Evolutionary conservation across 2,113 vertebrate genomes (phyloP), one percentile per base, ranked within the genome.

Genomic region (Genyomyrus donnyi): DNA sequence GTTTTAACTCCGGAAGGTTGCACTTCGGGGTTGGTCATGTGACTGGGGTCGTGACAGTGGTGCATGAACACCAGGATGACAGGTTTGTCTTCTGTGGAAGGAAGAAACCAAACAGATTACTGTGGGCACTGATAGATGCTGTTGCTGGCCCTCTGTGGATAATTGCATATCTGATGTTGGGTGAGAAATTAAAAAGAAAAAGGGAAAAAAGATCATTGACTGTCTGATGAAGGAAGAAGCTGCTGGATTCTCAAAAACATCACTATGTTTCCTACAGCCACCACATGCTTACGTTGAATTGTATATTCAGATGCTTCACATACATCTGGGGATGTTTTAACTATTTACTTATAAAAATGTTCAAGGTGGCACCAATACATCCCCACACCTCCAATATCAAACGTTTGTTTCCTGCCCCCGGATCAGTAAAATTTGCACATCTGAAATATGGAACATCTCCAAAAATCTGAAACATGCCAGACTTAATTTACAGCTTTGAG

Each of bases 41-140:
- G 62, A 31, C n/a, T 74, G 24, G n/a, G 62, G 58, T 50, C 0
- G 46, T 5, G 45, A 49, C 24, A 17, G 62, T 88, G 88, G 62
- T 50, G 62, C 88, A 74, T 88, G 24, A 74, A 46, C 62, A 88
- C 88, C 88, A 88, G 88, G 48, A 50, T 74, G 88, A 19, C 58
- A 31, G 42, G 58, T 27, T 88, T 74, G 66, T 74, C 1, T 17
- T 1, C 88, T 88, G 58, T 74, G 83, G 83, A 85, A 24, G 42
- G 15, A 15, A 83, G 35, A 83, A 83, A 45, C 77, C 77, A 83
- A 39, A 21, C 17, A 0, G 52, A 17, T 35, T 35, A 35, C 35
- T 35, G 35, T 35, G 35, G 35, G 35, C 35, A 39, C 2, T 39
- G 35, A 39, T 17, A 1, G 77, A 83, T 45, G 39, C 39, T 45